Evolutionary conservation across 2,888 invertebrate genomes (phyloP).

Genomic region (Andrena bicolor): DNA sequence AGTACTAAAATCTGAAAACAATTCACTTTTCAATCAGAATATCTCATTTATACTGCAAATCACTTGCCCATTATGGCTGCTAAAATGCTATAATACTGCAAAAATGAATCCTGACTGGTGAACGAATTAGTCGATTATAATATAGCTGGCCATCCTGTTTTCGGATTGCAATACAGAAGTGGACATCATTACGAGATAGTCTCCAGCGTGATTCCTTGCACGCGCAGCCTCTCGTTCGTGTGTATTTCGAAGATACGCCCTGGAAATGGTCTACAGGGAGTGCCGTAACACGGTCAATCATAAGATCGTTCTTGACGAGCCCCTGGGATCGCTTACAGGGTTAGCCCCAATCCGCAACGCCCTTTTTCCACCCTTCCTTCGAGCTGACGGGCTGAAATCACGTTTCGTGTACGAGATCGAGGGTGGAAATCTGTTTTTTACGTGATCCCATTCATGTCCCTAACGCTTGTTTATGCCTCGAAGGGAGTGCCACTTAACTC

Average conservation of each 20-base stretch:
- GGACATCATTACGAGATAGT: not conserved
- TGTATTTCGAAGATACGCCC: constrained; percentile 56
- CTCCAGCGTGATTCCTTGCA: constrained; percentile 10
- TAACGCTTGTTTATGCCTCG: constrained; percentile 78
- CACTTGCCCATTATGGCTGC: too few species aligned
- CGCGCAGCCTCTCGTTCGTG: constrained; percentile 27
- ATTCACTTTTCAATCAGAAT: too few species aligned
- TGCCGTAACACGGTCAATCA: constrained; percentile 84
- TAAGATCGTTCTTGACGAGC: constrained; percentile 83
- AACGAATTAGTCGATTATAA: not conserved
- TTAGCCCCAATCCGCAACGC: constrained; percentile 67
- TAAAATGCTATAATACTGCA: too few species aligned
- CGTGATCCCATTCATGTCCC: constrained; percentile 82
- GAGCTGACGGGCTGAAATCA: constrained; percentile 75
- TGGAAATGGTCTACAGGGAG: constrained; percentile 81
- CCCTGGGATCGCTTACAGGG: constrained; percentile 82
- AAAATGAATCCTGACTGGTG: not conserved
- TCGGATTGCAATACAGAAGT: not conserved
- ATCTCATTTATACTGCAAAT: too few species aligned
- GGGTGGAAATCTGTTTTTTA: constrained; percentile 83
- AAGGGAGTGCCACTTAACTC: constrained; percentile 72
- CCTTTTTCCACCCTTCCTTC: constrained; percentile 69
- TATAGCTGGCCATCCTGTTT: not conserved
- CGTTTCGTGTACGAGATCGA: constrained; percentile 72
- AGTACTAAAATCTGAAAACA: too few species aligned